These are phyloP conservation scores for Eurypyga helias DNA, from an alignment of 2,113 vertebrate genomes.

Conservation along the genomic window DNA sequence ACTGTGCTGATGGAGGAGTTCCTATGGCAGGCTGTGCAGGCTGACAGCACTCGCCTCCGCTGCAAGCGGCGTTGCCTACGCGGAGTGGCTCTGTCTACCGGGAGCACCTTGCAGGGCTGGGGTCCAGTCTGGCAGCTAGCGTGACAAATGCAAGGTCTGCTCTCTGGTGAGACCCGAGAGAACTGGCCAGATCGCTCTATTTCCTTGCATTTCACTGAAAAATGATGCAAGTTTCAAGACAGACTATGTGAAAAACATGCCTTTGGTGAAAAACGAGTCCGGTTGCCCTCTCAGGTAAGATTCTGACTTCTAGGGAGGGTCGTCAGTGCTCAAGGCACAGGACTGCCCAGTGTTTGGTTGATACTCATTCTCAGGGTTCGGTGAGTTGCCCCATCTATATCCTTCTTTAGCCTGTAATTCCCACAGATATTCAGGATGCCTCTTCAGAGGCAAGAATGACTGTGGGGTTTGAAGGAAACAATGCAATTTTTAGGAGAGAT, in stretches of 20 bases:
- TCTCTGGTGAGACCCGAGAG: neutral
- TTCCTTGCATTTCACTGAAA: neutral
- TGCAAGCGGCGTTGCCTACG: accelerated
- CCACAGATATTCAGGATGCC: neutral
- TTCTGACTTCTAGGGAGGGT: neutral
- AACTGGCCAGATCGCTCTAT: accelerated
- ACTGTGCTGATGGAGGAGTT: neutral
- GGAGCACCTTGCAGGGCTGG: neutral
- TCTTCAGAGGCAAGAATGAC: neutral
- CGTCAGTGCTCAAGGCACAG: neutral
- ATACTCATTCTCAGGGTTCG: neutral
- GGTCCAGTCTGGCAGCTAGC: neutral
- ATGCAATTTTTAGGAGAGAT: neutral
- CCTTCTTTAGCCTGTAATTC: neutral
- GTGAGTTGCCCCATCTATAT: neutral
- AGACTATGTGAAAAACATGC: neutral
- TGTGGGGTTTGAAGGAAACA: neutral
- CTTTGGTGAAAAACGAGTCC: neutral
- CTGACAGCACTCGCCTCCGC: accelerated
- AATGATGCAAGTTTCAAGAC: neutral
- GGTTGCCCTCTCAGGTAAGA: neutral
- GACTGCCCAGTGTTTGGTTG: neutral
- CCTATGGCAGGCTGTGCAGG: neutral
- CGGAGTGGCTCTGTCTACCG: neutral
- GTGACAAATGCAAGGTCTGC: neutral